Evolutionary conservation across 2,888 invertebrate genomes (phyloP).

Genomic region (Sialis fuliginosa): DNA sequence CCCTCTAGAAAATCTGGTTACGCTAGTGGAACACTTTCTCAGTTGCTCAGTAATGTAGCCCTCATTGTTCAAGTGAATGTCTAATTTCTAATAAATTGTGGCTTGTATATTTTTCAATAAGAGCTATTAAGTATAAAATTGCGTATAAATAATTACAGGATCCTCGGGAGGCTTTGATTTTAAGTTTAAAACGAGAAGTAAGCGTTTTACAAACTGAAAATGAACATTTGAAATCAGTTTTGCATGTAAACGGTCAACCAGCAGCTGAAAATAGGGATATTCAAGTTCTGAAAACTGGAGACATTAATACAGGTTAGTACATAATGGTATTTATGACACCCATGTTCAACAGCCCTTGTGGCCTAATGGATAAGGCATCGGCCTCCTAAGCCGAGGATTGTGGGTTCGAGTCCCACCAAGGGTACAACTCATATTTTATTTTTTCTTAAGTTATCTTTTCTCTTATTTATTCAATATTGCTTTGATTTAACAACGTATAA

Average conservation of each 20-base stretch:
- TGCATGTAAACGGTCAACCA: conserved; percentile 45
- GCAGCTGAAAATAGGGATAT: not conserved
- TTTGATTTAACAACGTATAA: not conserved
- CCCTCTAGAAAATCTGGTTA: no score
- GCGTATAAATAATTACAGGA: conserved; percentile 38
- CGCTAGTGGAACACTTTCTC: no score
- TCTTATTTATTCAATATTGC: no score
- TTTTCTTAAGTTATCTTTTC: not conserved
- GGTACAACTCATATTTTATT: conserved; percentile 24
- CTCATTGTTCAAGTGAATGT: no score
- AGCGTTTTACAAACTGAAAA: conserved; percentile 74
- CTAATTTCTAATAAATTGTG: no score
- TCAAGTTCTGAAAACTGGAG: not conserved
- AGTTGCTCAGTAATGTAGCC: no score
- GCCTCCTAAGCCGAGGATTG: conserved; percentile 64
- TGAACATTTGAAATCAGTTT: conserved; percentile 61
- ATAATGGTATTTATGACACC: not conserved
- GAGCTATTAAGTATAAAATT: no score
- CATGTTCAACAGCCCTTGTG: conserved; percentile 36
- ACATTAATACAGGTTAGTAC: conserved; percentile 3
- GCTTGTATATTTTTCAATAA: no score
- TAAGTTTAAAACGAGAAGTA: conserved; percentile 77
- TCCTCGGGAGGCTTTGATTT: conserved; percentile 76
- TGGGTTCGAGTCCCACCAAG: conserved; percentile 62
- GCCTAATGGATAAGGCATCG: conserved; percentile 64